These are phyloP conservation scores for Zophobas morio DNA, from an alignment of 1,140 invertebrate species.

Conservation along the genomic window DNA sequence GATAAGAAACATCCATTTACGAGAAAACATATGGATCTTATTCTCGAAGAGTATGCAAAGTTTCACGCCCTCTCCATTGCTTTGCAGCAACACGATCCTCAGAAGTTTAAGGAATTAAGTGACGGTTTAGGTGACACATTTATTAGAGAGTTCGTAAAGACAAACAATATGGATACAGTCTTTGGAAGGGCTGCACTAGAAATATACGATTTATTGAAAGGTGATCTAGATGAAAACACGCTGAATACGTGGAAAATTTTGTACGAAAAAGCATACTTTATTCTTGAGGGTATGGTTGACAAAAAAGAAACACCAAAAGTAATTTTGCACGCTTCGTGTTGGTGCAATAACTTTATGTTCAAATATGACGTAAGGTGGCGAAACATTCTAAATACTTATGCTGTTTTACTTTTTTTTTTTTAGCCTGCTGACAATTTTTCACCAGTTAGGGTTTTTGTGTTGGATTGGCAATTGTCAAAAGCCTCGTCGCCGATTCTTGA, in stretches of 20 bases:
- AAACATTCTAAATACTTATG: background rate
- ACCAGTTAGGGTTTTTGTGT: conserved; percentile 38
- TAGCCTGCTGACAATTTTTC: background rate
- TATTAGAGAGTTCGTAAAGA: conserved; percentile 60
- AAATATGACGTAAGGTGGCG: conserved; percentile 55
- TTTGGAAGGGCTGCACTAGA: conserved; percentile 16
- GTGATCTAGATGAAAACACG: conserved; percentile 43
- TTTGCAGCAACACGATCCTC: conserved; percentile 65
- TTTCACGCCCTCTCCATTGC: conserved; percentile 71
- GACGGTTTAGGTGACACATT: conserved; percentile 44
- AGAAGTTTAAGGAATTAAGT: conserved; percentile 55
- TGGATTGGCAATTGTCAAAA: conserved; percentile 73
- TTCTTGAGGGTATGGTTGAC: conserved; percentile 68
- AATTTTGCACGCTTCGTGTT: conserved; percentile 56
- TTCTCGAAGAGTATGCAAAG: conserved; percentile 69
- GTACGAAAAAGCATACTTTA: conserved; percentile 39
- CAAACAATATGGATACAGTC: conserved; percentile 6
- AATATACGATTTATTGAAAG: conserved; percentile 37
- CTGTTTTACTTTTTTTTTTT: background rate
- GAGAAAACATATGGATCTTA: conserved; percentile 66
- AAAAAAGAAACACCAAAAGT: conserved; percentile 59
- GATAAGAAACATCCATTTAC: conserved; percentile 62
- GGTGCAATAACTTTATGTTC: conserved; percentile 59
- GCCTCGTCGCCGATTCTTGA: conserved; percentile 73
- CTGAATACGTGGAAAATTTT: conserved; percentile 32